These are phyloP conservation scores for Campylomormyrus tamandua DNA, from an alignment of 2,113 vertebrate species.

Conservation along the genomic window DNA sequence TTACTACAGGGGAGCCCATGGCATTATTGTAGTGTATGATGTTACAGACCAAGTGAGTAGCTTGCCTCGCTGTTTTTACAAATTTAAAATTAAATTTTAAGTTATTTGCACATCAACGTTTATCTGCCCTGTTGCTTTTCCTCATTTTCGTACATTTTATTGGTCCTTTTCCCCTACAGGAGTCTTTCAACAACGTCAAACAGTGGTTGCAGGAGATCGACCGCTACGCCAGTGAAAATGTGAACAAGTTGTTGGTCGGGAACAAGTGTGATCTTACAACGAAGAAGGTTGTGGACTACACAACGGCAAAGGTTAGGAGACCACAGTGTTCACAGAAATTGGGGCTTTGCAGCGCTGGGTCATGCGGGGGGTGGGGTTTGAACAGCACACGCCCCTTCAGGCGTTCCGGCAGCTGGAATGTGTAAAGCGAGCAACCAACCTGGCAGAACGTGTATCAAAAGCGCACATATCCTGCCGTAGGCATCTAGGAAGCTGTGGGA, in stretches of 20 bases:
- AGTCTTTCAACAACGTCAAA: constrained; percentile 98
- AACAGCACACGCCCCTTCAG: background rate
- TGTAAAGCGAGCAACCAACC: background rate
- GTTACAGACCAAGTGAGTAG: constrained; percentile 90
- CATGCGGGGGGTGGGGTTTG: background rate
- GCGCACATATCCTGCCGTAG: background rate
- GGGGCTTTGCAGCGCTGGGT: background rate
- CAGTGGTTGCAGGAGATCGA: constrained; percentile 99
- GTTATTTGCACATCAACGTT: background rate
- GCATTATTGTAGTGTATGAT: constrained; percentile 98
- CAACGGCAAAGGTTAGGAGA: constrained; percentile 86
- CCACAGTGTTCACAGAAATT: background rate
- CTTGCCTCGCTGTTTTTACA: too few species aligned
- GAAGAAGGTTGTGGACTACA: constrained; percentile 99
- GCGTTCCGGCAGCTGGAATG: background rate
- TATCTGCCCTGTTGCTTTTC: background rate
- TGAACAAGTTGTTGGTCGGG: constrained; percentile 98
- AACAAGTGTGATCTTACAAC: constrained; percentile 98
- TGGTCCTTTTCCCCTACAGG: constrained; percentile 53
- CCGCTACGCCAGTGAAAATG: constrained; percentile 97
- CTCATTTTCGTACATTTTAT: background rate
- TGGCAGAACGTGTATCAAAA: background rate
- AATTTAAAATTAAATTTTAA: background rate
- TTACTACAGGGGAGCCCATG: constrained; percentile 97
- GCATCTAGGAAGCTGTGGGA: background rate